These are phyloP conservation scores for Tenebrio molitor DNA, from an alignment of 1,140 invertebrate species.

Conservation along the genomic window DNA sequence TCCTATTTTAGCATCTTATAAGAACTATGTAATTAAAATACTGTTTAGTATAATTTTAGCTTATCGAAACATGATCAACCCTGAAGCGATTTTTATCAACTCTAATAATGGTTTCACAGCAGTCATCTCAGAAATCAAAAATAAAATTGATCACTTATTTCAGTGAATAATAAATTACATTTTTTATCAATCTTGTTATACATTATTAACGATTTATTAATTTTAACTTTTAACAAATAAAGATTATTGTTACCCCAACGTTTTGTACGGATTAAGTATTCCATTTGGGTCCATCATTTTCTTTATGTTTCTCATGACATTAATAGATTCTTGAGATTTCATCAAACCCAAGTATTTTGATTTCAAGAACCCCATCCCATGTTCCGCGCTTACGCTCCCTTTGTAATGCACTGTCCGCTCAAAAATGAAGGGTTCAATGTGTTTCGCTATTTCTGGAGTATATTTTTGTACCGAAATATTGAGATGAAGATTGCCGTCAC, in stretches of 20 bases:
- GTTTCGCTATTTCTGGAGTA: conserved; percentile 74
- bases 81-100: conserved; percentile 21
- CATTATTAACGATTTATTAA: too few relatives aligned
- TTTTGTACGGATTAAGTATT: conserved; percentile 97
- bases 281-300: conserved; percentile 89
- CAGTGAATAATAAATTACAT: too few relatives aligned
- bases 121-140: conserved; percentile 20
- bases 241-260: conserved; percentile 62
- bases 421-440: conserved; percentile 90
- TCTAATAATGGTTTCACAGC: background rate
- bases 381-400: conserved; percentile 96
- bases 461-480: conserved; percentile 84
- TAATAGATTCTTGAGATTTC: conserved; percentile 80
- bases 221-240: conserved; percentile 10
- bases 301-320: conserved; percentile 89
- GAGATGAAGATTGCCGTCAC: conserved; percentile 92
- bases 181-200: too few relatives aligned
- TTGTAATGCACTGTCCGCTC: conserved; percentile 82
- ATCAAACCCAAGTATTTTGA: conserved; percentile 86
- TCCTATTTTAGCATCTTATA: background rate
- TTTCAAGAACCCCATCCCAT: conserved; percentile 94
- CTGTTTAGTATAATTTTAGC: conserved; percentile 21
- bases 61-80: conserved; percentile 35
- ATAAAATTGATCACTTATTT: conserved; percentile 47
- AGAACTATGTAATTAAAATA: too few relatives aligned